Percentiles rank a stretch among this genome's conserved stretches.
These are phyloP conservation scores for Laothoe populi DNA, from an alignment of 2,888 invertebrate species.

Conservation along the genomic window DNA sequence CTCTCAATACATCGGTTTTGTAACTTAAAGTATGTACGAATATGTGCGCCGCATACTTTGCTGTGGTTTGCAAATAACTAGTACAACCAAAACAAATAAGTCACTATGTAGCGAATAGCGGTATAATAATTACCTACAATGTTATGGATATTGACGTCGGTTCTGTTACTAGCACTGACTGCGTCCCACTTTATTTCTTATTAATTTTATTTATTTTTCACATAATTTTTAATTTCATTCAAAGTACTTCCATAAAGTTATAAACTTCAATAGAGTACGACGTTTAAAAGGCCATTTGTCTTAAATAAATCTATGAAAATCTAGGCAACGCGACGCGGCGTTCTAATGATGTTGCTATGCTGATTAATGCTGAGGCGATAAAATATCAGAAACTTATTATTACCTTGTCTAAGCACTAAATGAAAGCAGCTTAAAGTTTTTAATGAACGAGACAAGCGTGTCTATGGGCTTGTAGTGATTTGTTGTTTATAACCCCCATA, in stretches of 20 bases:
- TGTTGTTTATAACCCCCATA: too few species aligned
- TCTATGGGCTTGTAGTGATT: too few species aligned
- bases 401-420: not conserved
- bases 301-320: not conserved
- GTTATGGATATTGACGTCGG: not conserved
- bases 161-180: not conserved
- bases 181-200: not conserved
- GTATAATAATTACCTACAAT: not conserved
- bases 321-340: not conserved
- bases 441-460: too few species aligned
- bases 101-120: not conserved
- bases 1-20: constrained; percentile 10
- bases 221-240: not conserved
- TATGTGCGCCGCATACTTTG: not conserved
- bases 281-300: not conserved
- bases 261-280: not conserved
- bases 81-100: constrained; percentile 14
- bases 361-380: not conserved
- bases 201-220: not conserved
- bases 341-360: not conserved
- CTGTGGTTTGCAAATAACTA: constrained; percentile 6
- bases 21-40: constrained; percentile 15
- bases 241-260: not conserved
- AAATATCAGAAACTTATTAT: not conserved
- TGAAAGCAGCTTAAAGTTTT: not conserved